Conservation (phyloP, 1,140 invertebrate genomes). For the Pachyrhynchus sulphureomaculatus region DNA sequence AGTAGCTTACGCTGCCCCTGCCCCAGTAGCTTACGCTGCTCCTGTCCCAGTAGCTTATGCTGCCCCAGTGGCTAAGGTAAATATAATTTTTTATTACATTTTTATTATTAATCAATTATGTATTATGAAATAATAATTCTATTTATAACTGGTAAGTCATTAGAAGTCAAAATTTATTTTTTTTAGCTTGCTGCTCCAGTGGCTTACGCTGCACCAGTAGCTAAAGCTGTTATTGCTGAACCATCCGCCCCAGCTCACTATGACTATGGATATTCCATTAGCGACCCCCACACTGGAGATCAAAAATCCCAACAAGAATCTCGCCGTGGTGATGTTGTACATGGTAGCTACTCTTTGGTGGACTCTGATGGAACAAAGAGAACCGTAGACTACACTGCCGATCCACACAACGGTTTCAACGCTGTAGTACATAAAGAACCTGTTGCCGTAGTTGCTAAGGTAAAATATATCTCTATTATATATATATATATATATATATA, state of each 20-base stretch:
- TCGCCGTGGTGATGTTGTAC: conserved; percentile 63
- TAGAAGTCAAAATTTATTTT: background rate
- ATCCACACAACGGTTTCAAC: conserved; percentile 57
- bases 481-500: too few relatives aligned
- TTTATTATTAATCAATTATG: background rate
- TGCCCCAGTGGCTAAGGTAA: conserved; percentile 1
- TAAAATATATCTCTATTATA: conserved; percentile 8
- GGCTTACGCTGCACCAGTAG: conserved; percentile 56
- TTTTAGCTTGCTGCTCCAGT: conserved; percentile 28
- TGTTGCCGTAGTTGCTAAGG: conserved; percentile 47
- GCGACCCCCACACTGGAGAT: conserved; percentile 62
- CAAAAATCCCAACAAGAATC: conserved; percentile 60
- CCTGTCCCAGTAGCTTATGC: conserved; percentile 1
- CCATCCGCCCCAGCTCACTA: conserved; percentile 59
- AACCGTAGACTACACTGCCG: conserved; percentile 66
- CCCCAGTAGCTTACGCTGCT: conserved; percentile 9
- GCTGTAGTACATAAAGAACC: conserved; percentile 51
- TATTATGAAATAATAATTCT: background rate
- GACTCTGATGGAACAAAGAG: conserved; percentile 35
- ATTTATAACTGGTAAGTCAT: too few relatives aligned
- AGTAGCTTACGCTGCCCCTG: background rate
- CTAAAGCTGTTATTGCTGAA: conserved; percentile 43
- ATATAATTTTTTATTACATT: background rate
- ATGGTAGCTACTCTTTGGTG: conserved; percentile 51
- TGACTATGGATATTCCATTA: conserved; percentile 58